Conservation (phyloP, 1,140 invertebrate species). For the Atopsyche davidsoni region DNA sequence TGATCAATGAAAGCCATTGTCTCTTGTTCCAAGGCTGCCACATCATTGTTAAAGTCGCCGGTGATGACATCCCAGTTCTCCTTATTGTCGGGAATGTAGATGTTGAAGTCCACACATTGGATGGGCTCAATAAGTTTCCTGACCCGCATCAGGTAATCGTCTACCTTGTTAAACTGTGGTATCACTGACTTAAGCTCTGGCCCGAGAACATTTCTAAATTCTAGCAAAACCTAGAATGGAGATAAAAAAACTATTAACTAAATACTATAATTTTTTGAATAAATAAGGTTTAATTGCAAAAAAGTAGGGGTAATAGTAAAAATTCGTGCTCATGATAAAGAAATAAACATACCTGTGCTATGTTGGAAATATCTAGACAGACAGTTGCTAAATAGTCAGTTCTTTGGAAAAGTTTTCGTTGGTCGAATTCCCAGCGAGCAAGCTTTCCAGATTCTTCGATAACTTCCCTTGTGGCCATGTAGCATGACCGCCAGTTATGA, state of each 20-base stretch:
- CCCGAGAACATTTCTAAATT: constrained; percentile 87
- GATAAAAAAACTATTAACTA: constrained; percentile 3
- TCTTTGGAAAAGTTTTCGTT: constrained; percentile 67
- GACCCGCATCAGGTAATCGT: constrained; percentile 69
- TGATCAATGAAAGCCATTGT: constrained; percentile 80
- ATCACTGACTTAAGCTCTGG: constrained; percentile 79
- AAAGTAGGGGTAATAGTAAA: neutral
- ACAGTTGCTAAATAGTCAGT: constrained; percentile 79
- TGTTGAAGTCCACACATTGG: constrained; percentile 70
- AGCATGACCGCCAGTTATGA: constrained; percentile 67
- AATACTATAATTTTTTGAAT: neutral
- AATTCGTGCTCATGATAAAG: neutral
- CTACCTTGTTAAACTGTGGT: constrained; percentile 75
- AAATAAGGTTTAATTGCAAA: neutral
- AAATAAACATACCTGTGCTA: constrained; percentile 56
- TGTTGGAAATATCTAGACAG: constrained; percentile 67
- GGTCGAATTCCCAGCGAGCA: constrained; percentile 85
- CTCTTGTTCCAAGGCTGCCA: constrained; percentile 69
- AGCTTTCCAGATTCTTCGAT: constrained; percentile 80
- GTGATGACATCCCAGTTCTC: constrained; percentile 80
- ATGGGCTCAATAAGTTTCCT: constrained; percentile 67
- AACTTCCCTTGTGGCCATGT: constrained; percentile 64
- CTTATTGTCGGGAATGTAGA: constrained; percentile 67
- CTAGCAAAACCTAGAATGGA: constrained; percentile 58
- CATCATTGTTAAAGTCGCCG: constrained; percentile 67